These are phyloP conservation scores for Carcinoscorpius rotundicauda DNA, from an alignment of 1,140 invertebrate species.

Conservation along the genomic window DNA sequence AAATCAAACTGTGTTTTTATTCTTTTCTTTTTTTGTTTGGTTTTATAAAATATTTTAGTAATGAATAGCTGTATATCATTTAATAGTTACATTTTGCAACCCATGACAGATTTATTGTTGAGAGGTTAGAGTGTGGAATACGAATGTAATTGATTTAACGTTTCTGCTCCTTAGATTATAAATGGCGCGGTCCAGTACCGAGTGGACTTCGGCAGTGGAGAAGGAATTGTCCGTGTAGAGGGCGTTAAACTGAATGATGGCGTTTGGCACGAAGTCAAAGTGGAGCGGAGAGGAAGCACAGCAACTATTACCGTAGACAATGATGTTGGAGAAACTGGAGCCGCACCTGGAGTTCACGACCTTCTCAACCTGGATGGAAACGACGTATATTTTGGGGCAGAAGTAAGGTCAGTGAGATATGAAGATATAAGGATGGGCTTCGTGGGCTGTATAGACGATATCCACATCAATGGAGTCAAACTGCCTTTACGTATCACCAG, in stretches of 20 bases:
- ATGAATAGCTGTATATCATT: too few relatives aligned
- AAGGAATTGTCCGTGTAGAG: constrained; percentile 64
- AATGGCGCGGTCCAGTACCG: constrained; percentile 74
- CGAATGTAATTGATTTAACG: too few relatives aligned
- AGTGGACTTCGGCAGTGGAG: constrained; percentile 83
- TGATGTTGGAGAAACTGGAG: constrained; percentile 57
- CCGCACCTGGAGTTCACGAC: constrained; percentile 65
- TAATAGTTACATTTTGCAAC: too few relatives aligned
- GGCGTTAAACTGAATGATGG: constrained; percentile 68
- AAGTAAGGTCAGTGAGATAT: constrained; percentile 52
- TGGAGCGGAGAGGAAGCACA: constrained; percentile 64
- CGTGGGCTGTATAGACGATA: constrained; percentile 79
- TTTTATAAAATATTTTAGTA: too few relatives aligned
- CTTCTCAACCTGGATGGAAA: constrained; percentile 74
- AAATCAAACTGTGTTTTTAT: too few relatives aligned
- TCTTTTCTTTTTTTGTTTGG: too few relatives aligned
- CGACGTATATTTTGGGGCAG: constrained; percentile 71
- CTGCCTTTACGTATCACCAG: constrained; percentile 64
- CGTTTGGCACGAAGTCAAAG: constrained; percentile 71
- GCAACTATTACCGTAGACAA: constrained; percentile 67
- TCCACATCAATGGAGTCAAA: constrained; percentile 58
- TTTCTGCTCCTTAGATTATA: constrained; percentile 38
- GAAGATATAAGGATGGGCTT: constrained; percentile 63
- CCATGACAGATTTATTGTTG: too few relatives aligned
- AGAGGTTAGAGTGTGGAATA: too few relatives aligned